Conservation (phyloP, 2,888 invertebrate species). For the Rhagophthalmus giganteus region DNA sequence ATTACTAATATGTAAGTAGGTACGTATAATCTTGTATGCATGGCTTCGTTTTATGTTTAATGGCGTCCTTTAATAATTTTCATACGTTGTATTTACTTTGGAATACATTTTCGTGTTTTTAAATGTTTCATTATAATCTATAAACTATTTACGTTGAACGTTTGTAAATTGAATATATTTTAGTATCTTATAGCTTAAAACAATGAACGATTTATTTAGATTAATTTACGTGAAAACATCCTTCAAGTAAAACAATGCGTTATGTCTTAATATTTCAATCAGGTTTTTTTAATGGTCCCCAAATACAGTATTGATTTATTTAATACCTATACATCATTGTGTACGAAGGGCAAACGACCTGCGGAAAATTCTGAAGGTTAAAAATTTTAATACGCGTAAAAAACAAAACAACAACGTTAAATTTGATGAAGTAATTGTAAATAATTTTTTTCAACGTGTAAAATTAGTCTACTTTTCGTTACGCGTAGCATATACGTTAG, state of each 20-base stretch:
- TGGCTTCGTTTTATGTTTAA: constrained; percentile 19
- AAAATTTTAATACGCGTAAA: neutral
- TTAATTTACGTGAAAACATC: neutral
- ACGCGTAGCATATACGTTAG: too few relatives aligned
- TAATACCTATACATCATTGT: neutral
- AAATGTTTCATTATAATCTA: too few relatives aligned
- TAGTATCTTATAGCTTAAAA: too few relatives aligned
- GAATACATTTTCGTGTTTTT: too few relatives aligned
- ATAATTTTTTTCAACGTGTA: too few relatives aligned
- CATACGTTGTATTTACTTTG: constrained; percentile 11
- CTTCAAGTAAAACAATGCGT: neutral
- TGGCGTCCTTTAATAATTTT: constrained; percentile 19
- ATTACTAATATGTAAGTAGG: constrained; percentile 23
- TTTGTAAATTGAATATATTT: too few relatives aligned
- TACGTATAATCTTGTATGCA: constrained; percentile 26
- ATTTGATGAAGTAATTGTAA: too few relatives aligned
- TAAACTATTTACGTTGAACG: too few relatives aligned
- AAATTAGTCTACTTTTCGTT: too few relatives aligned
- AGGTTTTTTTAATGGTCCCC: constrained; percentile 5
- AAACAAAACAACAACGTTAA: neutral
- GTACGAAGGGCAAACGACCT: constrained; percentile 8
- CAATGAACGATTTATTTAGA: too few relatives aligned
- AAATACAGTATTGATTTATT: constrained; percentile 9
- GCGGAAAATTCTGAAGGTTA: neutral
- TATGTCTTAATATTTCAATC: neutral